Base-by-base conservation (phyloP, 1,140 invertebrate genomes). In the Drosophila azteca region DNA sequence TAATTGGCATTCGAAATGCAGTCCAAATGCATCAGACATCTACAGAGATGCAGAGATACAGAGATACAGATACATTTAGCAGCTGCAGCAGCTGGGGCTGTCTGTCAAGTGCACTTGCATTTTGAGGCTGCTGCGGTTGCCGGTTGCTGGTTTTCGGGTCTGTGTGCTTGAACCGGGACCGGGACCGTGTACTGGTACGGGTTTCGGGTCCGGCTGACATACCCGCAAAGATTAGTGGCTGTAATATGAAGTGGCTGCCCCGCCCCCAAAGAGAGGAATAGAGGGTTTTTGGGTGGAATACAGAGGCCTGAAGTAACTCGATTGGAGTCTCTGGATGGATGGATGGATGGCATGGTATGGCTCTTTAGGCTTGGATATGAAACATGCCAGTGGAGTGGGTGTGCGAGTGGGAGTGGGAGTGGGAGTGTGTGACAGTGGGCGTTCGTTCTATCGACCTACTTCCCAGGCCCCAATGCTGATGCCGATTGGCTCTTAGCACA, bases 1-100 rank as follows among this genome's bases (percentile, higher is more conserved):
- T 81, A 87, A 87, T 87, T 87, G 82, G 49, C 70, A 79, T 52
- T 53, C 77, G 48, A 50, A 77, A 59, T 58, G 58, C 58, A 71
- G 59, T 35, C 57, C 20, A 44, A 43, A 31, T n/a, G 68, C 53
- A 74, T 52, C 59, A 13, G 35, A 60, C 62, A 64, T 17, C 59
- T 51, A 51, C 55, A 69, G 50, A 51, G 63, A 43, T 58, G 26
- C 41, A 58, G 11, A 46, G n/a, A 24, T 17, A 29, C 17, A 43
- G 31, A 57, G 60, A 48, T 72, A 60, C 67, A 60, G 63, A 55
- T 70, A 58, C 54, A 62, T 57, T 65, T 73, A 26, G 52, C 70
- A 26, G 70, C 71, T 54, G 71, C 72, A 67, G 72, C 71, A 60
- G 31, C 31, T 39, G 35, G 35, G 62, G 41, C 51, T 68, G 72